A percentile compares a stretch with the other conserved stretches of the same genome.
These are phyloP conservation scores for Beris morrisii DNA, from an alignment of 2,888 invertebrate species.

Conservation along the genomic window DNA sequence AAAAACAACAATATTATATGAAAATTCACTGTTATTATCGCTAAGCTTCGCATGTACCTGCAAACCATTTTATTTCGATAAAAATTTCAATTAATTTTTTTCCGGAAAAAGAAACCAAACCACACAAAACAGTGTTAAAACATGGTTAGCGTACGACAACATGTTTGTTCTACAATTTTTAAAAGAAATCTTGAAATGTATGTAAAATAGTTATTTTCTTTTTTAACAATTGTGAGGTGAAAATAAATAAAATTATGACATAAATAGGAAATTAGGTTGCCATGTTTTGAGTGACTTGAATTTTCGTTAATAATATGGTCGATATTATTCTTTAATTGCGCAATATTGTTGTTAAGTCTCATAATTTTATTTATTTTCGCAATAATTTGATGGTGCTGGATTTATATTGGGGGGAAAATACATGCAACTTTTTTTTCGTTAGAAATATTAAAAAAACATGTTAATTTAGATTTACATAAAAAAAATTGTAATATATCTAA, in stretches of 20 bases:
- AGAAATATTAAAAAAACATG: neutral
- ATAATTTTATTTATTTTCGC: neutral
- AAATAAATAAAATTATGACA: too few relatives aligned
- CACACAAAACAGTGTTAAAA: too few relatives aligned
- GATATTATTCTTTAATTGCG: neutral
- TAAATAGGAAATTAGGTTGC: too few relatives aligned
- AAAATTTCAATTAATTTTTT: neutral
- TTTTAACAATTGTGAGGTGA: too few relatives aligned
- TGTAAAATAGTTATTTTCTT: neutral
- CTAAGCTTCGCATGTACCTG: slow-evolving; percentile 35
- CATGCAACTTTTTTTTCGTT: neutral
- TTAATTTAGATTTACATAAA: too few relatives aligned
- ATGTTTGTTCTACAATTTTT: neutral
- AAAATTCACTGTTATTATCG: slow-evolving; percentile 25
- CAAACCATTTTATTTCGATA: slow-evolving; percentile 18
- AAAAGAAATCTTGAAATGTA: neutral
- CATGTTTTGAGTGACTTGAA: too few relatives aligned
- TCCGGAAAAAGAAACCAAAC: too few relatives aligned
- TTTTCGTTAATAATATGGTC: too few relatives aligned
- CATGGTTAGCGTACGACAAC: too few relatives aligned
- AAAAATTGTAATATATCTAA: too few relatives aligned
- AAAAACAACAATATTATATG: slow-evolving; percentile 1
- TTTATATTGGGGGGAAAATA: neutral
- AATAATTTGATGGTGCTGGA: neutral
- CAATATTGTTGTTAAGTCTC: neutral